phyloP scores from a whole-genome alignment of 2,888 invertebrate genomes.

The Prionchulus punctatus region DNA sequence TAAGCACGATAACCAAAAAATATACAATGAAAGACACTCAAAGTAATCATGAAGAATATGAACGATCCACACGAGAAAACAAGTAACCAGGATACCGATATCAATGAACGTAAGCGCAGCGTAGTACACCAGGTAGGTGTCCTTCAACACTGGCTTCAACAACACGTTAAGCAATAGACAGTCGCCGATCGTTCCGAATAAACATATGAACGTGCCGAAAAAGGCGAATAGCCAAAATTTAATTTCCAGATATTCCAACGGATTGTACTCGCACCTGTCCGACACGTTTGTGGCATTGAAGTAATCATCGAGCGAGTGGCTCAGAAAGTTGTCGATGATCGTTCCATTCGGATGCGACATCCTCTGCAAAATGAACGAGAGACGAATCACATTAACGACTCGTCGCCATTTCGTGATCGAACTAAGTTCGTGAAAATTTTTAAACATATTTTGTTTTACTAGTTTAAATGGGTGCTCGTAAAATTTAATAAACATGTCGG shows the following conservation, averaged over 20 bases:
- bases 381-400: too few relatives aligned
- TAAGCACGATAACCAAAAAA: background rate
- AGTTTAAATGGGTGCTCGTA: too few relatives aligned
- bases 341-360: too few relatives aligned
- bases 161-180: conserved; percentile 24
- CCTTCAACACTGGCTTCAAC: conserved; percentile 19
- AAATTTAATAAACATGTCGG: too few relatives aligned
- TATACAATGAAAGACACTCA: background rate
- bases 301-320: too few relatives aligned
- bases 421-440: too few relatives aligned
- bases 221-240: conserved; percentile 19
- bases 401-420: too few relatives aligned
- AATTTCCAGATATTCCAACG: background rate
- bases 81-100: conserved; percentile 24
- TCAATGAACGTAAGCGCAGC: conserved; percentile 23
- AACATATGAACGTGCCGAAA: conserved; percentile 21
- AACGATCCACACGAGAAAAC: background rate
- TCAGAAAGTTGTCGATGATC: too few relatives aligned
- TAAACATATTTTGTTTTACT: too few relatives aligned
- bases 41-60: conserved; percentile 6
- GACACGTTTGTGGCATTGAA: too few relatives aligned
- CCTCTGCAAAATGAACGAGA: too few relatives aligned
- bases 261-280: too few relatives aligned
- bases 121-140: conserved; percentile 24
- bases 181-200: conserved; percentile 23